These are phyloP conservation scores for Rhamnusium bicolor DNA, from an alignment of 2,888 invertebrate genomes.

Conservation along the genomic window DNA sequence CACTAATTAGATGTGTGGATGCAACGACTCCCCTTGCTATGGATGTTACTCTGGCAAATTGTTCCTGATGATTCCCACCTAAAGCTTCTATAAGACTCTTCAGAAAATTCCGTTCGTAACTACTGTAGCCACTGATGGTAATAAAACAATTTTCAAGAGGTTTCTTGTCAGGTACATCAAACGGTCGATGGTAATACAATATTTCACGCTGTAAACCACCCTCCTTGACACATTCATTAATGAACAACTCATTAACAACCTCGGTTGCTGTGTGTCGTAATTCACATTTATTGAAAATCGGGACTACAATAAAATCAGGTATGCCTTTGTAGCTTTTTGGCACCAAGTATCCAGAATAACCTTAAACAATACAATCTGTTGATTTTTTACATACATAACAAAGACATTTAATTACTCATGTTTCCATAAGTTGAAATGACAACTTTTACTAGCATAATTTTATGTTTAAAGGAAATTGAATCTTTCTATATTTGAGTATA, in stretches of 20 bases:
- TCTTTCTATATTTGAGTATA: not conserved
- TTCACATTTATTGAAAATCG: conserved; percentile 72
- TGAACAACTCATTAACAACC: conserved; percentile 81
- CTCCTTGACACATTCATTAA: conserved; percentile 79
- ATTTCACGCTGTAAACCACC: conserved; percentile 73
- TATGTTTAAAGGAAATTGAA: too few species aligned
- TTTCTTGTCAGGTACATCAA: conserved; percentile 68
- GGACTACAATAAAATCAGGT: conserved; percentile 80
- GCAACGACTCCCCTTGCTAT: conserved; percentile 71
- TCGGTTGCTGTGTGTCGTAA: conserved; percentile 73
- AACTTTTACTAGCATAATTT: too few species aligned
- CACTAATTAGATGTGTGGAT: conserved; percentile 88
- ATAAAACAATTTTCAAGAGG: conserved; percentile 82
- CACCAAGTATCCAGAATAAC: conserved; percentile 73
- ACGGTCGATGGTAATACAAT: conserved; percentile 83
- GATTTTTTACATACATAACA: too few species aligned
- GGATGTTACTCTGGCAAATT: conserved; percentile 76
- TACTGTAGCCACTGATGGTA: conserved; percentile 84
- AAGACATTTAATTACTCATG: too few species aligned
- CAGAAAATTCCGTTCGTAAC: conserved; percentile 83
- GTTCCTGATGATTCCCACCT: conserved; percentile 79
- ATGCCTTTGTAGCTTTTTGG: conserved; percentile 71
- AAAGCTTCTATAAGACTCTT: conserved; percentile 79
- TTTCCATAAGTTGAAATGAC: too few species aligned
- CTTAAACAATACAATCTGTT: conserved; percentile 13